Conservation (phyloP, 2,797 vertebrate genomes). For the Sebastes kiyomatsui region DNA sequence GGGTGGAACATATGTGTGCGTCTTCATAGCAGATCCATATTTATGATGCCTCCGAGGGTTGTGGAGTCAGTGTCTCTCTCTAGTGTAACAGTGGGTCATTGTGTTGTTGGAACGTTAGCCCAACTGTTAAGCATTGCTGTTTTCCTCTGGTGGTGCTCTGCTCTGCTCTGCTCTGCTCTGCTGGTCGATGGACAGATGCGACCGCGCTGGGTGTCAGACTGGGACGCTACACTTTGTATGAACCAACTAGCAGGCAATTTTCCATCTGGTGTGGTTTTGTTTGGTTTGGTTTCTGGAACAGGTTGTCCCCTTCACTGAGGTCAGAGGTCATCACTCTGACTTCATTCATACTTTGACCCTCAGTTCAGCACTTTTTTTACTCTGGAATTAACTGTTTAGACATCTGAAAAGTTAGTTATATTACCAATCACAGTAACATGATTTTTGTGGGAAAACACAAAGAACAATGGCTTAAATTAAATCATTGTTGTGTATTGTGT, state of each 20-base stretch:
- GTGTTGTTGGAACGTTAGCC: conserved; percentile 57
- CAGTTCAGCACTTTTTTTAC: conserved; percentile 10
- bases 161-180: neutral
- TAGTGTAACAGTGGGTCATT: conserved; percentile 63
- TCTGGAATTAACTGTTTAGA: conserved; percentile 3
- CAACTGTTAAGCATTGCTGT: conserved; percentile 32
- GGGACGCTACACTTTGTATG: conserved; percentile 16
- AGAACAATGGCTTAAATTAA: neutral
- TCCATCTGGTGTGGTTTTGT: conserved; percentile 54
- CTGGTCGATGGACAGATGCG: conserved; percentile 33
- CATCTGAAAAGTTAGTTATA: neutral
- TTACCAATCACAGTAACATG: neutral
- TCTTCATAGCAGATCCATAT: conserved; percentile 57
- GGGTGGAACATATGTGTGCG: conserved; percentile 67
- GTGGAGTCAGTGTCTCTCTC: conserved; percentile 36
- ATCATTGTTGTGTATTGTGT: neutral
- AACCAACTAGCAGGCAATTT: conserved; percentile 17
- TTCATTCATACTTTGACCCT: conserved; percentile 46
- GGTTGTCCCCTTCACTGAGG: conserved; percentile 4
- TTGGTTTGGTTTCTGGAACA: conserved; percentile 48
- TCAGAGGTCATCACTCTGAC: conserved; percentile 29
- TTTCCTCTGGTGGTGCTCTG: conserved; percentile 9
- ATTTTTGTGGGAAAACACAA: neutral
- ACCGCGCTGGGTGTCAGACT: neutral
- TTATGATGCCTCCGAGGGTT: conserved; percentile 59